Base-by-base conservation (phyloP, 1,140 invertebrate genomes). In the Conus ventricosus region DNA sequence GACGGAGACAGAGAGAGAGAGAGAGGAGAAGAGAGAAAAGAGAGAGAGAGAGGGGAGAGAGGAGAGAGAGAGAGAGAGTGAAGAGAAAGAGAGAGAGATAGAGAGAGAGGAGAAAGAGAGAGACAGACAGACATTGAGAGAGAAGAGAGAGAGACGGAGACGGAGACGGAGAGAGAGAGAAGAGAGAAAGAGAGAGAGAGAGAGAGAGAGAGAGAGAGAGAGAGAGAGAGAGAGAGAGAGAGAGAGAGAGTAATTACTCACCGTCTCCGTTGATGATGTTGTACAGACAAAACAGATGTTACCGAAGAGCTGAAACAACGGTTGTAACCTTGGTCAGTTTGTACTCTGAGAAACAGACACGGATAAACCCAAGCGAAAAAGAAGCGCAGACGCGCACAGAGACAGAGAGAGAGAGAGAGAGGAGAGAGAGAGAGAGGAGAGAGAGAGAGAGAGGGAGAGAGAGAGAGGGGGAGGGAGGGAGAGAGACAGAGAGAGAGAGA, bases 251-350 rank as follows among this genome's bases (percentile, higher is more conserved):
- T 71, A 13, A 71, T 20, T 39, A 92, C 96, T 96, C 96, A 99
- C 98, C 98, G 96, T 99, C 99, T 75, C 98, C 99, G 90, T 97
- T 97, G 93, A 99, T 99, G 80, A 99, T 98, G 96, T 99, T 98
- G 96, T 99, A 96, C 99, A 99, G 23, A 99, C 98, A 94, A 99
- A 99, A 95, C 99, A 99, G 23, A 99, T 96, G 96, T 99, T 99
- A 54, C 99, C 99, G 96, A 99, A 99, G 55, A 99, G 96, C 96
- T 99, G 98, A 63, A 92, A 93, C 11, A 7, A 78, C 57, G 8
- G 15, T 60, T 60, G 57, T 60, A 60, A 60, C 8, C 15, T 60
- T 11, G 57, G 5, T 11, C 57, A 60, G 15, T 60, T 1, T 60
- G 57, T 11, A 60, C 57, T 11, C 8, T 15, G 15, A 60, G 57